Evolutionary conservation across 1,140 invertebrate genomes (phyloP), one percentile per base, ranked within the genome.

Genomic region (Ips typographus): DNA sequence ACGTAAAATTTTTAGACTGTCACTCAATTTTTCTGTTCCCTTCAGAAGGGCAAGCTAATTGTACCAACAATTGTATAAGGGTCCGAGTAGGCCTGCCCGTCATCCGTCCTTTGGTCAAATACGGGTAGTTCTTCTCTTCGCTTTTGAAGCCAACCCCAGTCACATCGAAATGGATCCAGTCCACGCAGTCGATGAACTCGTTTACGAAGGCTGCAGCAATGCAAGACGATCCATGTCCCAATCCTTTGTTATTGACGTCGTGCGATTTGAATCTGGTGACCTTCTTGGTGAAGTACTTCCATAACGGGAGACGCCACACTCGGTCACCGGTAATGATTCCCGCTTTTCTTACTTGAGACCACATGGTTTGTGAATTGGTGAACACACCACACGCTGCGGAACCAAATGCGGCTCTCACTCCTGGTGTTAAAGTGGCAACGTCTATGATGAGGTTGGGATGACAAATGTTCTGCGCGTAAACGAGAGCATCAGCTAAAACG

Each of bases 401-500:
- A 36, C 87, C 87, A 37, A 89, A 75, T 40, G 86, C 84, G 37
- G 85, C 81, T 44, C 74, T 63, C 3, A 81, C 74, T 36, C 80
- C 80, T 2, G 73, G 78, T n/a, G 90, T 90, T 43, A 91, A 81
- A 40, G 89, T 90, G 8, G 89, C 89, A 60, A 91, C 84, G 76
- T 91, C 89, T 8, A 92, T 76, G 1, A 91, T 83, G 2, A 86
- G 79, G 3, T 81, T 73, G 1, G 90, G 90, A 43, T 87, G 83
- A 78, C 86, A 85, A 55, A 80, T 42, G 1, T 76, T 80, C 71
- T 90, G 85, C 3, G 91, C 91, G 79, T 94, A 94, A 73, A 88
- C 88, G 4, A 94, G 76, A 5, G 89, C 90, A 82, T 93, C 91
- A 8, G 89, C 89, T 38, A 93, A 81, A 70, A 92, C 85, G 1